Evolutionary conservation across 2,888 invertebrate species (phyloP).

Genomic region (Morpho achilles): DNA sequence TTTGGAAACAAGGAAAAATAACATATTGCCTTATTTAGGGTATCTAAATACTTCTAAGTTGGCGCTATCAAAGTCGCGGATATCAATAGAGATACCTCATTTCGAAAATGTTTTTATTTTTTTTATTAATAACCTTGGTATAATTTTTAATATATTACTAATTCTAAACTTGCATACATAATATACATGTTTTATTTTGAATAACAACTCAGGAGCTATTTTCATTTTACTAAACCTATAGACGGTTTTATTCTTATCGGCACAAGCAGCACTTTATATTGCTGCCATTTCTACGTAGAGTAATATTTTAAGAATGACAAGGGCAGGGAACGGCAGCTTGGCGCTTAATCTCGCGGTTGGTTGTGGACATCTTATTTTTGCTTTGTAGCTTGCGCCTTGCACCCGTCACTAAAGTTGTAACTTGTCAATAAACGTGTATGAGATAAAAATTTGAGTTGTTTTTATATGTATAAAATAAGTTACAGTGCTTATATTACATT

Average conservation of each 20-base stretch:
- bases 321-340: slow-evolving; percentile 41
- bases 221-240: slow-evolving; percentile 19
- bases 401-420: slow-evolving; percentile 20
- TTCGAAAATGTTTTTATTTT: too few species aligned
- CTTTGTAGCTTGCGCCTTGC: slow-evolving; percentile 19
- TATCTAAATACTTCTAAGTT: too few species aligned
- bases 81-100: too few species aligned
- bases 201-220: not conserved
- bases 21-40: too few species aligned
- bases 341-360: slow-evolving; percentile 52
- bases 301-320: slow-evolving; percentile 54
- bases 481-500: not conserved
- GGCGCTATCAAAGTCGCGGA: too few species aligned
- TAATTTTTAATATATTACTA: too few species aligned
- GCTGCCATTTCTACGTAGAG: slow-evolving; percentile 48
- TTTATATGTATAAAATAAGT: not conserved
- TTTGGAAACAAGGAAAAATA: too few species aligned
- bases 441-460: not conserved
- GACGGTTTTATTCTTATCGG: slow-evolving; percentile 33
- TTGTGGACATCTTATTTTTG: slow-evolving; percentile 49
- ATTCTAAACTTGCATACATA: too few species aligned
- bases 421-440: slow-evolving; percentile 9
- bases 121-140: too few species aligned
- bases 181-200: not conserved
- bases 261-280: slow-evolving; percentile 43